Conservation (phyloP, 2,888 invertebrate genomes). For the Andrena hattorfiana region DNA sequence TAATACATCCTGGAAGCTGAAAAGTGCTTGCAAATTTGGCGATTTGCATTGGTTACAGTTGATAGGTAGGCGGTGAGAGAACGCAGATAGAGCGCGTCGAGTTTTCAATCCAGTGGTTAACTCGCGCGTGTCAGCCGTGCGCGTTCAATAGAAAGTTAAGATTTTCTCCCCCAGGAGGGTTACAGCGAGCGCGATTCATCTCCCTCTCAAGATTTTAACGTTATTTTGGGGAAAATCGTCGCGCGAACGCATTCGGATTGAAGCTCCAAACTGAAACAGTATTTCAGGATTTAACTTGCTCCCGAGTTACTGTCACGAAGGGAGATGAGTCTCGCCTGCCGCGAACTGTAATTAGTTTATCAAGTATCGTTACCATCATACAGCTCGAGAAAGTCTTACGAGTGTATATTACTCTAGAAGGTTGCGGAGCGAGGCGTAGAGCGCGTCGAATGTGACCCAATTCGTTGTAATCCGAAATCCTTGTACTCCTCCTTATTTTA, state of each 20-base stretch:
- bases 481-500: neutral
- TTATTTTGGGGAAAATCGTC: neutral
- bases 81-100: neutral
- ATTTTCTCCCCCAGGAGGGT: neutral
- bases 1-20: neutral
- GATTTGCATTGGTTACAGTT: neutral
- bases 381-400: conserved; percentile 12
- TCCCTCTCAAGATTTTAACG: neutral
- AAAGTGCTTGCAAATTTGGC: neutral
- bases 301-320: conserved; percentile 33
- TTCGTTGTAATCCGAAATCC: neutral
- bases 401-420: neutral
- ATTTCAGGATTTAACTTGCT: conserved; percentile 51
- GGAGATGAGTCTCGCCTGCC: conserved; percentile 30
- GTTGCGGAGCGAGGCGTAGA: neutral
- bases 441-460: neutral
- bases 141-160: neutral
- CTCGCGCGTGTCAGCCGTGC: neutral
- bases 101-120: neutral
- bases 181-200: too few species aligned
- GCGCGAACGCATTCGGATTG: neutral
- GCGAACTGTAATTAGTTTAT: conserved; percentile 71
- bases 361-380: conserved; percentile 57
- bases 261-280: conserved; percentile 17
- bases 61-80: neutral